A percentile compares a stretch with the other conserved stretches of the same genome.
Conservation (phyloP, 2,113 vertebrate genomes). For the Atherinomorus stipes region DNA sequence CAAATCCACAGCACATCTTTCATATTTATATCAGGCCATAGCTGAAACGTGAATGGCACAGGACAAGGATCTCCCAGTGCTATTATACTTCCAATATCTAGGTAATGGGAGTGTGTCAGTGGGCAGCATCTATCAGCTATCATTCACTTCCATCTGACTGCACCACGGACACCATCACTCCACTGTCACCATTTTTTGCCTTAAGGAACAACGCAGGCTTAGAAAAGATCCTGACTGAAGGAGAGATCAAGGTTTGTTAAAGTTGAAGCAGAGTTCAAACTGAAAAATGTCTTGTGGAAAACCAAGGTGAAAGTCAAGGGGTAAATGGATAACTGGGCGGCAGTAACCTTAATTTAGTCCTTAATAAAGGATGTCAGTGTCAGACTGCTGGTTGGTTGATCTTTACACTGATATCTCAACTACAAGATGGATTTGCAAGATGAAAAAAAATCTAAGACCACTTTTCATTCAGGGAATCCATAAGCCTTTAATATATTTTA, state of each 20-base stretch:
- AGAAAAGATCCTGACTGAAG: slow-evolving; percentile 23
- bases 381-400: not conserved
- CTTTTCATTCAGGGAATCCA: no score
- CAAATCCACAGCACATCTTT: slow-evolving; percentile 46
- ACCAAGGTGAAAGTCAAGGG: not conserved
- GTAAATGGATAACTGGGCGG: not conserved
- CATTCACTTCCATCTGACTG: slow-evolving; percentile 38
- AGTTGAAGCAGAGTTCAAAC: slow-evolving; percentile 6
- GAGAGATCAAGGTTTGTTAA: slow-evolving; percentile 60
- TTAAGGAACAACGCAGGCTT: slow-evolving; percentile 21
- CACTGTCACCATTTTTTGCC: slow-evolving; percentile 21
- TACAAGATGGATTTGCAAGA: no score
- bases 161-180: slow-evolving; percentile 24
- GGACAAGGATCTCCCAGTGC: slow-evolving; percentile 47
- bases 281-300: slow-evolving; percentile 4
- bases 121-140: slow-evolving; percentile 33
- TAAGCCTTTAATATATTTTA: not conserved
- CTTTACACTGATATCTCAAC: no score
- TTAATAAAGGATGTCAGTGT: not conserved
- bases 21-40: slow-evolving; percentile 37
- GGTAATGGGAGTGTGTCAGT: slow-evolving; percentile 41
- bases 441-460: no score
- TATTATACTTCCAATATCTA: slow-evolving; percentile 44
- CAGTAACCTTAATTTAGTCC: not conserved
- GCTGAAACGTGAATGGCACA: slow-evolving; percentile 8